Evolutionary conservation across 2,888 invertebrate genomes (phyloP).

Genomic region (Cantharis rustica): DNA sequence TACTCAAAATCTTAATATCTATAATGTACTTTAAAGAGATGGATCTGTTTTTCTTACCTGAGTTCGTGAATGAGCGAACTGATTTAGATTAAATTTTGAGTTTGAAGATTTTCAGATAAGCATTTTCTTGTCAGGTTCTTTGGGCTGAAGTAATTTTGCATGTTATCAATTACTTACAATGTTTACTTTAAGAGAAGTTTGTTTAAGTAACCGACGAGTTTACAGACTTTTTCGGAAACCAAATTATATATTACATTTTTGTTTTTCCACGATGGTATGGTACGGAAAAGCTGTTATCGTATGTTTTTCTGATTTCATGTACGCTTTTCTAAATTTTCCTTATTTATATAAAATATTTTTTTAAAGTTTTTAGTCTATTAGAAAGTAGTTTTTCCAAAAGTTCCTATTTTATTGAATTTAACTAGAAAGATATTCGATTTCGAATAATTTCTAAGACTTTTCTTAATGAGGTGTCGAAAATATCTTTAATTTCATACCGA

Average conservation of each 20-base stretch:
- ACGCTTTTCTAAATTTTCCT: not conserved
- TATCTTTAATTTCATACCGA: not conserved
- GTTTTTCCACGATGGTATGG: not conserved
- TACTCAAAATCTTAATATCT: not conserved
- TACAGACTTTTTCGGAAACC: not conserved
- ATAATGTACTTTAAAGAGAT: not conserved
- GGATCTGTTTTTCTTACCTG: not conserved
- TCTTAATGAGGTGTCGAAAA: slow-evolving; percentile 13
- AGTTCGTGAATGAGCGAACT: not conserved
- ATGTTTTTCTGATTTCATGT: not conserved
- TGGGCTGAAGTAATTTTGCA: not conserved
- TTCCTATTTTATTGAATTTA: not conserved
- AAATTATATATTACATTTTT: not conserved
- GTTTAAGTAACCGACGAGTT: not conserved
- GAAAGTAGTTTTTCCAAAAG: not conserved
- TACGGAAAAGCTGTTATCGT: not conserved
- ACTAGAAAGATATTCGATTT: slow-evolving; percentile 8
- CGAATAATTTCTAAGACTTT: slow-evolving; percentile 11
- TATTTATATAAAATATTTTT: too few relatives aligned
- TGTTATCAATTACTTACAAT: not conserved
- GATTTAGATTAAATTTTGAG: not conserved
- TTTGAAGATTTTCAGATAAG: not conserved
- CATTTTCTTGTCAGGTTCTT: not conserved
- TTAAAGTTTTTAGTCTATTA: not conserved
- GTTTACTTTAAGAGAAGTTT: not conserved